Base-by-base conservation (phyloP, 1,140 invertebrate genomes). In the Myzus persicae region DNA sequence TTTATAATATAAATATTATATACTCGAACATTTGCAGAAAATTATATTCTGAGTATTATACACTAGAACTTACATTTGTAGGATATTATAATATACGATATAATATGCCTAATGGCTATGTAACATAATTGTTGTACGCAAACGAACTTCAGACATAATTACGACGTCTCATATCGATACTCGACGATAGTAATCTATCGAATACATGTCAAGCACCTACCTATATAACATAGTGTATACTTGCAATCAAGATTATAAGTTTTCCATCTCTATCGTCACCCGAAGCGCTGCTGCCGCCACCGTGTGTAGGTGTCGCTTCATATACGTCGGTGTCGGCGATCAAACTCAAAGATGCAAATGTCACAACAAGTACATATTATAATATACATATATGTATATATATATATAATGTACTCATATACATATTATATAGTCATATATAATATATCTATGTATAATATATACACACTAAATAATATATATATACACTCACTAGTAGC, bases 271-370 rank as follows among this genome's bases (percentile, higher is more conserved):
- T 11, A 38, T 38, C 22, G 40, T 40, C 40, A 84, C 38, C 38
- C 20, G 44, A 87, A 87, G 31, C 42, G 85, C 42, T 31, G 11
- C 22, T 31, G 11, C 24, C 42, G 42, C 38, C 85, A 6, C 24
- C 31, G 44, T n/a, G 42, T 87, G 87, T 88, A 88, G 51, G 90
- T 76, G 90, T 76, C 51, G 90, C n/a, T 46, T 81, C 7, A 46
- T 48, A 92, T 38, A 92, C 76, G 36, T 48, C 42, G 48, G 38
- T 36, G 40, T 14, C 90, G n/a, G 81, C 81, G 44, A 54, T 51
- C 91, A 8, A 38, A 76, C n/a, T 20, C 3, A 48, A 48, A 82
- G n/a, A 93, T 54, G 81, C 81, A 84, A 93, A 93, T 54, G 81
- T 93, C 81, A 85, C 67, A n/a, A 26, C 38, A 46, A 1, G 11